Evolutionary conservation across 1,140 invertebrate genomes (phyloP).

Genomic region (Danaus plexippus): DNA sequence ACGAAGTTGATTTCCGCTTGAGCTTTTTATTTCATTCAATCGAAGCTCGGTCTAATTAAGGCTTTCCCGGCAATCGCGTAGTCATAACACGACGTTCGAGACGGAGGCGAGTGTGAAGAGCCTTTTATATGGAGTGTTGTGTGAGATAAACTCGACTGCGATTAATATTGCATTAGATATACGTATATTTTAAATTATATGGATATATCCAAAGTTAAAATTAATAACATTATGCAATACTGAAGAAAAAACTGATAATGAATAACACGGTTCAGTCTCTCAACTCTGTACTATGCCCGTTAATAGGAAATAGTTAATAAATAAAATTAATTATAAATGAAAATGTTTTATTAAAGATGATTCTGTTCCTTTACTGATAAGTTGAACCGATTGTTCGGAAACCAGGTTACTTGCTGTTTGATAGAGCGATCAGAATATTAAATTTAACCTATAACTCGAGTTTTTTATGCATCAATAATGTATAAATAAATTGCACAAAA

Average conservation of each 20-base stretch:
- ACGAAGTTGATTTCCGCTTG: slow-evolving; percentile 31
- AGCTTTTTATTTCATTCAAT: slow-evolving; percentile 45
- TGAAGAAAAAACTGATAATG: slow-evolving; percentile 16
- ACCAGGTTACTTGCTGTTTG: too few species aligned
- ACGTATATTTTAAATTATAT: slow-evolving; percentile 41
- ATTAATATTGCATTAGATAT: slow-evolving; percentile 34
- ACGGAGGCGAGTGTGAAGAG: slow-evolving; percentile 27
- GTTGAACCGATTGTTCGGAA: too few species aligned
- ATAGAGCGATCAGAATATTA: too few species aligned
- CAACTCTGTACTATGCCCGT: slow-evolving; percentile 65
- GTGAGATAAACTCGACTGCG: slow-evolving; percentile 22
- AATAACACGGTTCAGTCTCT: slow-evolving; percentile 60
- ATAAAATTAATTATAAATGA: slow-evolving; percentile 65
- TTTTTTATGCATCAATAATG: too few species aligned
- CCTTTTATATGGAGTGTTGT: slow-evolving; percentile 49
- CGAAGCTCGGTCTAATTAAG: slow-evolving; percentile 59
- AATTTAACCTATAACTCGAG: too few species aligned
- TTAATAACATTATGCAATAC: slow-evolving; percentile 14
- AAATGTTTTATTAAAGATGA: slow-evolving; percentile 32
- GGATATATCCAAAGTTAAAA: slow-evolving; percentile 29
- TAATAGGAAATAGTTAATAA: slow-evolving; percentile 68
- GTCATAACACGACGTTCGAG: slow-evolving; percentile 34
- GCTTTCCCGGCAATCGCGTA: slow-evolving; percentile 61
- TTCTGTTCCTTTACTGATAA: too few species aligned
- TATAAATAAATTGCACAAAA: too few species aligned